Conservation (phyloP, 1,140 invertebrate genomes). For the Drosophila orosa region DNA sequence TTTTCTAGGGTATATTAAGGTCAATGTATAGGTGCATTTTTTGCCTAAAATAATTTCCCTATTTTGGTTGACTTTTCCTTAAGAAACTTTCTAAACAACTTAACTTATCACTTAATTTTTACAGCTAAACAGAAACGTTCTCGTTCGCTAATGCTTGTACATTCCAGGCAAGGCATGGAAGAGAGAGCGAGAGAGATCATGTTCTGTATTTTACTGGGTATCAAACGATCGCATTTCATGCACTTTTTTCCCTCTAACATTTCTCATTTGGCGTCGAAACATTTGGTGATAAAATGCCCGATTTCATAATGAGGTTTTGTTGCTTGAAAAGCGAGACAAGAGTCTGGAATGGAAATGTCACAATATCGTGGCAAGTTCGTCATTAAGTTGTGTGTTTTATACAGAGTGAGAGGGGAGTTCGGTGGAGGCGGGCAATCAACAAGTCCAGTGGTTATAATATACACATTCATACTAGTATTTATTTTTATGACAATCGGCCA, state of each 20-base stretch:
- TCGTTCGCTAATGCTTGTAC: neutral
- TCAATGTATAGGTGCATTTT: neutral
- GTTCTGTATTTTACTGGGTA: neutral
- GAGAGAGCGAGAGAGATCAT: neutral
- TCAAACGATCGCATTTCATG: neutral
- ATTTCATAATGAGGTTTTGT: constrained; percentile 61
- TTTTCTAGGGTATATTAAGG: neutral
- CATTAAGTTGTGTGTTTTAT: constrained; percentile 19
- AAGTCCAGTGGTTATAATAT: constrained; percentile 14
- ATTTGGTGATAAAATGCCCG: constrained; percentile 57
- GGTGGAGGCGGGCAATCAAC: neutral
- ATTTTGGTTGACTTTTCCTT: neutral
- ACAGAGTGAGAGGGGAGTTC: neutral
- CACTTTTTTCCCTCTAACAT: constrained; percentile 11
- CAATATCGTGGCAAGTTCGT: constrained; percentile 17
- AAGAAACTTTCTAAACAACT: neutral
- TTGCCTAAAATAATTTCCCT: neutral
- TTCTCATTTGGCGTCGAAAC: constrained; percentile 12
- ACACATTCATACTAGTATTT: constrained; percentile 8
- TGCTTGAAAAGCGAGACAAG: constrained; percentile 13
- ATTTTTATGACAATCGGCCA: constrained; percentile 25
- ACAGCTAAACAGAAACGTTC: neutral
- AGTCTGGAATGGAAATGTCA: constrained; percentile 26
- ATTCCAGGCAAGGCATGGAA: neutral
- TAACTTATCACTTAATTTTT: neutral